These are phyloP conservation scores for Hypothenemus hampei DNA, from an alignment of 1,140 invertebrate species.

Conservation along the genomic window DNA sequence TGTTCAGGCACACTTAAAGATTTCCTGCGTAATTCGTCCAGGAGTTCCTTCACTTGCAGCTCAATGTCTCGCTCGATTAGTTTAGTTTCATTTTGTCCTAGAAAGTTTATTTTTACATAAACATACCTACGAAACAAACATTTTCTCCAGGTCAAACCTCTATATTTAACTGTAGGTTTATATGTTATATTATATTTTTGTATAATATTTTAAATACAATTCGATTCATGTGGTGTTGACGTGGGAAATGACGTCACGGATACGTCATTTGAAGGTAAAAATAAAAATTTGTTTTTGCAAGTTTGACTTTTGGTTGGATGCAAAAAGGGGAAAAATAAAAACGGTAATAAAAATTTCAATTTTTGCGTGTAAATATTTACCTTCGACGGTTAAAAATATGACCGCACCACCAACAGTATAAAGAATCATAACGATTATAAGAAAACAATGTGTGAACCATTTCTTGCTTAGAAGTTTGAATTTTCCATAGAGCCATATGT, in stretches of 20 bases:
- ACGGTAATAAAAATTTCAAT: background rate
- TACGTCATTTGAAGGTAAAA: background rate
- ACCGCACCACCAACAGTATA: slow-evolving; percentile 76
- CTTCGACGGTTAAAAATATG: slow-evolving; percentile 71
- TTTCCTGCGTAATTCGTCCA: slow-evolving; percentile 37
- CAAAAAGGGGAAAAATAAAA: too few relatives aligned
- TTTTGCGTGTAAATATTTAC: slow-evolving; percentile 46
- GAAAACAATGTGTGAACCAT: slow-evolving; percentile 86
- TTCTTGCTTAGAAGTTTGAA: slow-evolving; percentile 68
- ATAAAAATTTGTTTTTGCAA: background rate
- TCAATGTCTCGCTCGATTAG: slow-evolving; percentile 50
- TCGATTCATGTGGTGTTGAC: too few relatives aligned
- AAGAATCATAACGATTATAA: slow-evolving; percentile 66
- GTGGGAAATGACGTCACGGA: background rate
- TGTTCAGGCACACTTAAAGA: slow-evolving; percentile 34
- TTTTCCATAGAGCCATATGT: slow-evolving; percentile 74
- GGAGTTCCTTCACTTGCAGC: slow-evolving; percentile 46
- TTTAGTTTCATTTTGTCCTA: slow-evolving; percentile 50
- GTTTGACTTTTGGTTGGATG: background rate
- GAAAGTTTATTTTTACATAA: too few relatives aligned
- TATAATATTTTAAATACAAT: too few relatives aligned
- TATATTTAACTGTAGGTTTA: too few relatives aligned
- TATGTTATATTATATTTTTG: too few relatives aligned
- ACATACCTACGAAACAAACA: too few relatives aligned
- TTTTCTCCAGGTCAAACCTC: too few relatives aligned